phyloP scores from a whole-genome alignment of 2,797 vertebrate species.

The Bradypus variegatus region DNA sequence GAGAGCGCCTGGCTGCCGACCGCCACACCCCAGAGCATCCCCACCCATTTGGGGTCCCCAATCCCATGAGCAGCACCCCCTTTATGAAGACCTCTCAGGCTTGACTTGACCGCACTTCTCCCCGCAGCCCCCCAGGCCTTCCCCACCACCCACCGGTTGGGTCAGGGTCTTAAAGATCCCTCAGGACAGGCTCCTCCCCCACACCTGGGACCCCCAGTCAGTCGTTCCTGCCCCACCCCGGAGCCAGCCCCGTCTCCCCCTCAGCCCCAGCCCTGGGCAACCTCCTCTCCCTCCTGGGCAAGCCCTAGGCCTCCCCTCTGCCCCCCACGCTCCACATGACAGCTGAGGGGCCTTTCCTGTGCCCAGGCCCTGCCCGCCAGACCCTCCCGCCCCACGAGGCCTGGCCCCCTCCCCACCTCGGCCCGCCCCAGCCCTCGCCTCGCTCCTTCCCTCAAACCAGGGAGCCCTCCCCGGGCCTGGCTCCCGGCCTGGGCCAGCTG shows the following conservation, averaged over 20 bases:
- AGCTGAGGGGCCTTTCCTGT: not conserved
- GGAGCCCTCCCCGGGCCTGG: no score
- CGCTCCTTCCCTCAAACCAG: no score
- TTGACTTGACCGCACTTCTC: no score
- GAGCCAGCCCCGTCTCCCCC: not conserved
- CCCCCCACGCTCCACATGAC: not conserved
- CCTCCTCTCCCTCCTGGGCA: not conserved
- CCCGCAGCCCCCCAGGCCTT: not conserved
- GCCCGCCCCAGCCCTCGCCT: no score
- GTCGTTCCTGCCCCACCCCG: not conserved
- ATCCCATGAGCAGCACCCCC: not conserved
- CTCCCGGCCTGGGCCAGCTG: no score
- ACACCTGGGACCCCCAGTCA: no score
- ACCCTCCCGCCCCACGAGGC: not conserved
- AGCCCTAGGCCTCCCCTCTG: rapidly evolving
- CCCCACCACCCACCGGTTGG: not conserved
- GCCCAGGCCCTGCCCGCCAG: not conserved
- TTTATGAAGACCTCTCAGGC: not conserved
- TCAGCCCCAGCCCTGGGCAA: rapidly evolving
- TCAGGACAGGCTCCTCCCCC: no score
- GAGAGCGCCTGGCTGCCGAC: rapidly evolving
- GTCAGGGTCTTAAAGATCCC: no score
- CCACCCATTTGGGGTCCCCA: no score
- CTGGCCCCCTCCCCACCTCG: no score
- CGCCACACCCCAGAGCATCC: rapidly evolving